phyloP scores from a whole-genome alignment of 2,888 invertebrate species.

The Calephelis perditalis region DNA sequence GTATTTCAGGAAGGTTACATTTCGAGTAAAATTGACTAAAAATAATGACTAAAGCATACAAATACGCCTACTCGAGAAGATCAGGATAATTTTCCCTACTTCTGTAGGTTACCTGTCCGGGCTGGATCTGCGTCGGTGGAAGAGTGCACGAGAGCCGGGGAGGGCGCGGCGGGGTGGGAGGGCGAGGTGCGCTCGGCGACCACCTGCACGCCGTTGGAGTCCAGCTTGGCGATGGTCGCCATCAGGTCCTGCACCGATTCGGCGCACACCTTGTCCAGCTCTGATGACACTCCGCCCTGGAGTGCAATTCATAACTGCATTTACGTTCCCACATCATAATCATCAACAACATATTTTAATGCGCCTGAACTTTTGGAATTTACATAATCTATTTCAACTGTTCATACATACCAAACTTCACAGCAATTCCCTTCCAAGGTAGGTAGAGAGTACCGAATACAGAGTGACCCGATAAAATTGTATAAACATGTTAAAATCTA shows the following conservation, averaged over 20 bases:
- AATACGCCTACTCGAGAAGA: no score
- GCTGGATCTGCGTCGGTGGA: constrained; percentile 79
- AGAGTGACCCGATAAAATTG: no score
- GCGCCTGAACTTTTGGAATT: no score
- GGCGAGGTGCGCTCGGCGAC: constrained; percentile 64
- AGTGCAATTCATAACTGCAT: not conserved
- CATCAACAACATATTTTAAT: not conserved
- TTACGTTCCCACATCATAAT: constrained; percentile 10
- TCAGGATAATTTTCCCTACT: no score
- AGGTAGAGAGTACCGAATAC: no score
- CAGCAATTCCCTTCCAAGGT: no score
- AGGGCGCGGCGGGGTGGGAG: constrained; percentile 44
- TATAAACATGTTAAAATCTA: no score
- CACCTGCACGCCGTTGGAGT: constrained; percentile 89
- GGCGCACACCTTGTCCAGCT: constrained; percentile 89
- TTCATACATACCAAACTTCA: no score
- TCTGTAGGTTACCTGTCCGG: constrained; percentile 24
- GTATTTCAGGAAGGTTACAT: no score
- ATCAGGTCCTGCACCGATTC: constrained; percentile 91
- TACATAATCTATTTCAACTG: no score
- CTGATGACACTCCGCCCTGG: constrained; percentile 48
- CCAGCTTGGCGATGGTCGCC: constrained; percentile 91
- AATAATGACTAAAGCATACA: no score
- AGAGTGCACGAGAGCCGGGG: constrained; percentile 84
- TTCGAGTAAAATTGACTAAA: no score